Conservation (phyloP, 1,140 invertebrate genomes). For the Leptinotarsa lineolata region DNA sequence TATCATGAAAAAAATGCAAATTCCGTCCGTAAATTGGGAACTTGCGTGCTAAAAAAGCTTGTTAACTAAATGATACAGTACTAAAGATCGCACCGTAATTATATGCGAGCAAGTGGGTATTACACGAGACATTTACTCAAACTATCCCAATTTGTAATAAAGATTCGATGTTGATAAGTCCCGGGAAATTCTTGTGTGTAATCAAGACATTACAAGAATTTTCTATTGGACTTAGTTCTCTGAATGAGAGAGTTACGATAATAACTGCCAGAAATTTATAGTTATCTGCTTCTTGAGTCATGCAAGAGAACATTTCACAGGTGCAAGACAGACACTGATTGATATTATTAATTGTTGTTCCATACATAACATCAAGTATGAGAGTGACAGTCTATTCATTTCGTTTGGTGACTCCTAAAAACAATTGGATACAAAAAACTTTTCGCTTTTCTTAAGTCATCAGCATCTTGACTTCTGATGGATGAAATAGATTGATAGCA, state of each 20-base stretch:
- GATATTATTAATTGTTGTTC: too few species aligned
- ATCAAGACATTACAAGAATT: conserved; percentile 3
- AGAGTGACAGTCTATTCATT: too few species aligned
- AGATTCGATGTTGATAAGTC: background rate
- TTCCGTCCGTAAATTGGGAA: conserved; percentile 11
- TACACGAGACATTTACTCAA: background rate
- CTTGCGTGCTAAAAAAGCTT: conserved; percentile 15
- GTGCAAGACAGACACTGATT: too few species aligned
- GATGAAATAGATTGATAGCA: too few species aligned
- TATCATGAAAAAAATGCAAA: conserved; percentile 19
- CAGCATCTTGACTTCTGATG: too few species aligned
- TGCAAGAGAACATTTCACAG: background rate
- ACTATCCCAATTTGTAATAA: background rate
- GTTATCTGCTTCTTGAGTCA: background rate
- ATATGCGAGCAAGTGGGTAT: background rate
- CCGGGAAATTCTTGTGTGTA: background rate
- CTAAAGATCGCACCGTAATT: background rate
- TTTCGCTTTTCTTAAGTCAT: too few species aligned
- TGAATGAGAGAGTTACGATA: background rate
- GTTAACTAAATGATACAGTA: conserved; percentile 17
- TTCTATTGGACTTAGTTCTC: background rate
- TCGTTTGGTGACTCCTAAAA: too few species aligned
- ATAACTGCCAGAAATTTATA: background rate
- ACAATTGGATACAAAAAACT: too few species aligned
- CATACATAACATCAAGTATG: too few species aligned